Conservation (phyloP, 2,888 invertebrate species). For the Agrenia bidenticulata region DNA sequence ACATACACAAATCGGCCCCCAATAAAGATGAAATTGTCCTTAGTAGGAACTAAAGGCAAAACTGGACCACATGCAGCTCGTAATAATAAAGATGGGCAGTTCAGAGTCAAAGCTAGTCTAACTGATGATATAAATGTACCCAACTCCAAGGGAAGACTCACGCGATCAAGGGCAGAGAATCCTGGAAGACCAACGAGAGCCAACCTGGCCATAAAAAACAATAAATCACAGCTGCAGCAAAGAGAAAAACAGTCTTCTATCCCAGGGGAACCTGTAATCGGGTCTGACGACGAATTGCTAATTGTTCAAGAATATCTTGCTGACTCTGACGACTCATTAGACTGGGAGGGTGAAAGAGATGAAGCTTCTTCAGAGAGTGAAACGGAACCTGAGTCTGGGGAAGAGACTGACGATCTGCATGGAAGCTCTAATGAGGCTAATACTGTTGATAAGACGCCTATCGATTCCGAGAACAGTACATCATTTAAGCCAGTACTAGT, state of each 20-base stretch:
- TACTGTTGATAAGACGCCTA: no score
- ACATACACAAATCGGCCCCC: neutral
- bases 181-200: no score
- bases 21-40: neutral
- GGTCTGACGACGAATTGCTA: slow-evolving; percentile 13
- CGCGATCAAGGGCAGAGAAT: no score
- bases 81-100: no score
- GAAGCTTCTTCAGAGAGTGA: slow-evolving; percentile 21
- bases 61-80: no score
- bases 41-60: no score
- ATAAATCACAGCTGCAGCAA: neutral
- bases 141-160: no score
- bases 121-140: no score
- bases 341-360: slow-evolving; percentile 13
- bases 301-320: slow-evolving; percentile 16
- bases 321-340: slow-evolving; percentile 14
- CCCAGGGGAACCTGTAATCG: neutral
- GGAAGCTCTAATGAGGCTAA: no score
- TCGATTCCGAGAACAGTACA: neutral
- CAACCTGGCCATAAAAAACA: neutral
- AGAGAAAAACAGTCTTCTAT: neutral
- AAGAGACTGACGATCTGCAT: slow-evolving; percentile 6
- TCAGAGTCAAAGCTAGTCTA: no score
- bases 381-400: neutral
- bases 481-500: neutral